These are phyloP conservation scores for Pachyseris speciosa DNA, from an alignment of 64 coral and sea anemone genomes.

Conservation along the genomic window DNA sequence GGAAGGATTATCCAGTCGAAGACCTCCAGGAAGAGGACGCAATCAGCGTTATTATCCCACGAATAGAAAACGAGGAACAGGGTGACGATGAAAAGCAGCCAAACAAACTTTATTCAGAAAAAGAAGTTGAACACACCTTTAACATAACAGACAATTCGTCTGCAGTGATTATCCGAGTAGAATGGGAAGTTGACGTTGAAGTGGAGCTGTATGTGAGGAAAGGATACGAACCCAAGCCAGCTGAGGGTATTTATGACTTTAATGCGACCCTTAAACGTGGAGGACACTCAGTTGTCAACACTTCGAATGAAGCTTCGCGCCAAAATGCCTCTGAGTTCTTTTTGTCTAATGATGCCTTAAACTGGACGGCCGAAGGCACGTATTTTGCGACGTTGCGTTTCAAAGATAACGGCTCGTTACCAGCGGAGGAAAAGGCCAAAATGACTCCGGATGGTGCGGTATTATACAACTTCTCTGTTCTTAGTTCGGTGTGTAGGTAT, in stretches of 20 bases:
- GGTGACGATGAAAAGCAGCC: background rate
- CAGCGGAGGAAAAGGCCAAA: background rate
- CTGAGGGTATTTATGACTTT: constrained; percentile 1
- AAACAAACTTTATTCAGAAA: background rate
- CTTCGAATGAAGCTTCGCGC: background rate
- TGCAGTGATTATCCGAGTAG: background rate
- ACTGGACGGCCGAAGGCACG: constrained; percentile 31
- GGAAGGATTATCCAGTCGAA: background rate
- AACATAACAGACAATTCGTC: background rate
- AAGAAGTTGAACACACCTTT: background rate
- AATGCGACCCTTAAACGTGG: constrained; percentile 3
- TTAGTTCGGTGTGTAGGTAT: constrained; percentile 14
- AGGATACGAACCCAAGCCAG: constrained; percentile 2
- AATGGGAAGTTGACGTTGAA: background rate
- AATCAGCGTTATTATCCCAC: constrained; percentile 12
- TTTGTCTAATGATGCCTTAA: constrained; percentile 20
- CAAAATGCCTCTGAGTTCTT: background rate
- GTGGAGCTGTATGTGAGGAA: background rate
- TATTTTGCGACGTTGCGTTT: background rate
- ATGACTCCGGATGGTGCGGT: background rate
- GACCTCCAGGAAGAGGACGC: background rate
- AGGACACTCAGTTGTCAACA: background rate
- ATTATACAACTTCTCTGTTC: constrained; percentile 23
- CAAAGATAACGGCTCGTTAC: background rate
- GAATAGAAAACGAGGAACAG: background rate